These are phyloP conservation scores for Melanchra persicariae DNA, from an alignment of 2,888 invertebrate genomes.

Conservation along the genomic window DNA sequence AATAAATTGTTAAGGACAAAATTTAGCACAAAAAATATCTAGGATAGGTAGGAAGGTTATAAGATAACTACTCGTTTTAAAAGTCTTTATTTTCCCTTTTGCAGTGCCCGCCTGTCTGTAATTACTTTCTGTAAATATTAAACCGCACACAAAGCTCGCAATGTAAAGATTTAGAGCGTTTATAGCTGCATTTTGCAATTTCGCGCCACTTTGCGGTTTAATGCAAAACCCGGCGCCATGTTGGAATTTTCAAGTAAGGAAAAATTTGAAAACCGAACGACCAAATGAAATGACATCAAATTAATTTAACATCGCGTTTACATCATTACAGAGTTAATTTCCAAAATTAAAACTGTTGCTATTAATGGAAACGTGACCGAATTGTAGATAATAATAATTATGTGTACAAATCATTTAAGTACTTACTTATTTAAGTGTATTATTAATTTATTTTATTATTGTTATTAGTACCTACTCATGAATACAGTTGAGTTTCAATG, in stretches of 20 bases:
- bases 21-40: neutral
- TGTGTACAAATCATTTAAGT: conserved; percentile 5
- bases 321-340: neutral
- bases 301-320: neutral
- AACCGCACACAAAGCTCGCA: conserved; percentile 42
- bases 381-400: neutral
- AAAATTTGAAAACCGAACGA: conserved; percentile 27
- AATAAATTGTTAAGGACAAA: too few species aligned
- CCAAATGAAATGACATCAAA: neutral
- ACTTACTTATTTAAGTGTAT: conserved; percentile 3
- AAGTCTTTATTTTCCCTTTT: conserved; percentile 27
- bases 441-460: conserved; percentile 16
- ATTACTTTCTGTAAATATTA: conserved; percentile 53
- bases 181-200: conserved; percentile 48
- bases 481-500: conserved; percentile 32
- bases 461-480: neutral
- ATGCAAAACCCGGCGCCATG: conserved; percentile 47
- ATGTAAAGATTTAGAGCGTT: conserved; percentile 35
- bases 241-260: conserved; percentile 23
- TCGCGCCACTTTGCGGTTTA: conserved; percentile 33
- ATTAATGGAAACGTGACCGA: neutral
- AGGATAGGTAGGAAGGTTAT: too few species aligned
- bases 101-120: conserved; percentile 27
- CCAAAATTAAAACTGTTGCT: neutral
- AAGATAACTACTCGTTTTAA: neutral